These are phyloP conservation scores for Macrostomum lignano DNA, from an alignment of 1,140 invertebrate genomes.

Conservation along the genomic window DNA sequence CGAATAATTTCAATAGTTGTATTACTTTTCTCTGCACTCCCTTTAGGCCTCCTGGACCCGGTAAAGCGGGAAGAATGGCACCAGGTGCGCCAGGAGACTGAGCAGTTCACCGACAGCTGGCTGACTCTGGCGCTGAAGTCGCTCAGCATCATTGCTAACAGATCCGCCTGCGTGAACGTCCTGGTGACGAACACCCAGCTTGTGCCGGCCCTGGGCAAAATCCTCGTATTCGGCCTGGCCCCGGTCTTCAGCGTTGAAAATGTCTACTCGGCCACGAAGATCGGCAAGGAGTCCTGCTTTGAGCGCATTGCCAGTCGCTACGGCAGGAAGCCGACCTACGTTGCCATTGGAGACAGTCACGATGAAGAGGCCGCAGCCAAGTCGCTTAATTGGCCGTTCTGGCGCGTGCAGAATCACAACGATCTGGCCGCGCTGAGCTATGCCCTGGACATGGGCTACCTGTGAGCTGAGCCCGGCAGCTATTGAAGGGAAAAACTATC, in stretches of 20 bases:
- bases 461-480: too few species aligned
- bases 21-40: neutral
- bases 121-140: slow-evolving; percentile 64
- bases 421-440: slow-evolving; percentile 69
- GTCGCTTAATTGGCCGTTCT: slow-evolving; percentile 70
- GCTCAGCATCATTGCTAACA: slow-evolving; percentile 42
- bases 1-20: neutral
- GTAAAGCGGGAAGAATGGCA: slow-evolving; percentile 63
- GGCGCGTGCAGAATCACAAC: slow-evolving; percentile 64
- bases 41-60: slow-evolving; percentile 46
- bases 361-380: slow-evolving; percentile 74
- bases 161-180: slow-evolving; percentile 73
- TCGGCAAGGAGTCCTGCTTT: slow-evolving; percentile 79
- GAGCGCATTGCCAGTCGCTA: slow-evolving; percentile 61
- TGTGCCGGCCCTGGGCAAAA: slow-evolving; percentile 65
- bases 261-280: slow-evolving; percentile 88
- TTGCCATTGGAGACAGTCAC: slow-evolving; percentile 59
- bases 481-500: too few species aligned
- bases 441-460: slow-evolving; percentile 69
- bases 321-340: slow-evolving; percentile 75
- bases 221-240: slow-evolving; percentile 62
- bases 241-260: slow-evolving; percentile 79
- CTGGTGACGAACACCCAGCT: slow-evolving; percentile 74
- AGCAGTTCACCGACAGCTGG: slow-evolving; percentile 72
- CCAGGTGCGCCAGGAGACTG: slow-evolving; percentile 60